Base-by-base conservation (phyloP, 64 coral and sea anemone species). In the Catalaphyllia jardinei region DNA sequence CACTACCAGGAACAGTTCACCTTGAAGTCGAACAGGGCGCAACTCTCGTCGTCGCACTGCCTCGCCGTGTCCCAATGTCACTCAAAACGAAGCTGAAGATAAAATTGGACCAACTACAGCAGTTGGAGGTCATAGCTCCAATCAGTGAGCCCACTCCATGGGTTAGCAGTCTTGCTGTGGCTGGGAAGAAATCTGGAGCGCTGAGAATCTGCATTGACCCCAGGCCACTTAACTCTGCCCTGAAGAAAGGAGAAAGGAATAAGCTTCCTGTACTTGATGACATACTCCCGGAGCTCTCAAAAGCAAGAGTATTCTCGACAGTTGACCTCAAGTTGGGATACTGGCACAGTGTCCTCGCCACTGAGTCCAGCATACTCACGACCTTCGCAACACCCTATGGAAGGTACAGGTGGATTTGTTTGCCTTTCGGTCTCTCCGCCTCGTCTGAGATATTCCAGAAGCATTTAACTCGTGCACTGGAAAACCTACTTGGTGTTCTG, bases 61-160 rank as follows among this genome's bases (percentile, higher is more conserved):
- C 75, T 16, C 10, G 77, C 18, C 13, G 82, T 22, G 91, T 92
- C 12, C 91, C 83, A 67, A 2, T 51, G 19, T 35, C 57, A 10
- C 74, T 92, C 22, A 92, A 92, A 67, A 38, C 10, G 11, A 77
- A 86, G 28, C 17, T 92, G 16, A 78, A n/a, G 50, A 30, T 71
- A 64, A 46, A 86, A 16, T 29, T 92, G 61, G 72, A 75, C 9
- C 51, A 59, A 49, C 80, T 86, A 10, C 22, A 49, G 11, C 10
- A 86, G 10, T 33, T 92, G 20, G 31, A 49, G 11, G 22, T 67
- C 15, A 42, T 87, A 20, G 71, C 57, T 54, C 90, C 73, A 87
- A 75, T 87, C n/a, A 62, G 79, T 50, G 60, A 78, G 51, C 80
- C 80, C 69, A 83, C 51, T n/a, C 67, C 24, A 18, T 89, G 62